phyloP scores from a whole-genome alignment of 2,888 invertebrate genomes.

The Crioceris asparagi region DNA sequence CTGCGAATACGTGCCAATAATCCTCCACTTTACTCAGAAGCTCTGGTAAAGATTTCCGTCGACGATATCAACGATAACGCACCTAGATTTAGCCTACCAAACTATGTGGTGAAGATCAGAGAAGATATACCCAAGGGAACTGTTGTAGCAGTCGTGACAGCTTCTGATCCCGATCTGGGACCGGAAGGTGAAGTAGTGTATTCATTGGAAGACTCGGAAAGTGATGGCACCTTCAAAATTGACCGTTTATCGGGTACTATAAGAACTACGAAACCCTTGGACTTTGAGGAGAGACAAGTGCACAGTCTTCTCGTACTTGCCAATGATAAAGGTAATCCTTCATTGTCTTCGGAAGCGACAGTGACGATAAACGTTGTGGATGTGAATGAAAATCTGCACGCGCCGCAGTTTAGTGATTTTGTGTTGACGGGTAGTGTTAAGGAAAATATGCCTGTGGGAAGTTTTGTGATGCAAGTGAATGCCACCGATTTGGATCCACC shows the following conservation, averaged over 20 bases:
- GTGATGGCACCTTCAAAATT: conserved; percentile 66
- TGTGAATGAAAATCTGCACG: conserved; percentile 84
- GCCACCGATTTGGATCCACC: conserved; percentile 74
- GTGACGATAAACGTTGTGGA: conserved; percentile 82
- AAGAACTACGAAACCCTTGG: conserved; percentile 63
- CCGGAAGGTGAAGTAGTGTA: conserved; percentile 73
- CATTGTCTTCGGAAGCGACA: conserved; percentile 66
- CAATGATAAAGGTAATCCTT: conserved; percentile 74
- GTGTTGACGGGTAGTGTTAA: conserved; percentile 62
- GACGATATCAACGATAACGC: conserved; percentile 88
- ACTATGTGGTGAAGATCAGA: conserved; percentile 69
- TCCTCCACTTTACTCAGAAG: conserved; percentile 64
- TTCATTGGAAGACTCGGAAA: conserved; percentile 59
- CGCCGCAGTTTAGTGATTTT: conserved; percentile 74
- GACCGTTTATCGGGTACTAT: conserved; percentile 80
- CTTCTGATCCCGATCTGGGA: conserved; percentile 78
- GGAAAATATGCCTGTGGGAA: conserved; percentile 72
- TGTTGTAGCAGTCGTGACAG: conserved; percentile 73
- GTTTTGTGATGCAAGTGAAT: conserved; percentile 63
- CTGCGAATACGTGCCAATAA: conserved; percentile 63
- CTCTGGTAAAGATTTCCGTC: conserved; percentile 67
- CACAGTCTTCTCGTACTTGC: conserved; percentile 81
- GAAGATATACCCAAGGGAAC: conserved; percentile 87
- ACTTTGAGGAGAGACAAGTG: conserved; percentile 83
- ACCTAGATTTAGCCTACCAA: conserved; percentile 66